Evolutionary conservation across 2,888 invertebrate species (phyloP).

Genomic region (Eupsilia transversa): DNA sequence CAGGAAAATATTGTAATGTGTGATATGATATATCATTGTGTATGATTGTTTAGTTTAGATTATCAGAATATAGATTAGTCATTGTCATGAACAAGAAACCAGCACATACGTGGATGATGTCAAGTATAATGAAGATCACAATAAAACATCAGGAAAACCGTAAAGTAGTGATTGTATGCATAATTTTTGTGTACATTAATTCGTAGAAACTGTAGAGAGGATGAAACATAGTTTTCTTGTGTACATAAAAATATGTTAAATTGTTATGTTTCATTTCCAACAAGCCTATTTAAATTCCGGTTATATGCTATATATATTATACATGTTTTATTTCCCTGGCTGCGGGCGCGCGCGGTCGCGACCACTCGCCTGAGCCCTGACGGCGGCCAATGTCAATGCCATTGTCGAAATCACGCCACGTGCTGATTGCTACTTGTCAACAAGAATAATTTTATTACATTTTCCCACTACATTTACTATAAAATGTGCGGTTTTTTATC

Average conservation of each 20-base stretch:
- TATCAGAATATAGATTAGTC: conserved; percentile 38
- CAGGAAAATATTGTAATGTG: conserved; percentile 43
- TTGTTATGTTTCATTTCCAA: not conserved
- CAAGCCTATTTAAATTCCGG: conserved; percentile 1
- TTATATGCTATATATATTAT: not conserved
- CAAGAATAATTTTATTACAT: conserved; percentile 44
- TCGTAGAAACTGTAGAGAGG: not conserved
- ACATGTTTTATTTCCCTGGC: conserved; percentile 24
- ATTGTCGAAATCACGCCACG: conserved; percentile 78
- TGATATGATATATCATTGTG: not conserved
- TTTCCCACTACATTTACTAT: conserved; percentile 24
- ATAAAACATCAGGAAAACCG: not conserved
- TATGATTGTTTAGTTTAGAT: conserved; percentile 34
- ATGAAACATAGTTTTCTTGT: conserved; percentile 7
- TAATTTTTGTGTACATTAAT: not conserved
- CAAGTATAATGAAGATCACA: not conserved
- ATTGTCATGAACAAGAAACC: conserved; percentile 42
- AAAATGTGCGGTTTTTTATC: conserved; percentile 2
- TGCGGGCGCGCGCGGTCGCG: conserved; percentile 41
- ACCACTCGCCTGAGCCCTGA: conserved; percentile 67
- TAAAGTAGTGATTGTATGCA: not conserved
- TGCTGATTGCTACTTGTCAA: conserved; percentile 61
- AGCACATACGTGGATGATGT: conserved; percentile 15
- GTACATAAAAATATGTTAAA: not conserved
- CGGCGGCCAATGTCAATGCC: conserved; percentile 84